A percentile compares a stretch with the other conserved stretches of the same genome.
phyloP scores from a whole-genome alignment of 2,888 invertebrate genomes.

The Girardia tigrina region DNA sequence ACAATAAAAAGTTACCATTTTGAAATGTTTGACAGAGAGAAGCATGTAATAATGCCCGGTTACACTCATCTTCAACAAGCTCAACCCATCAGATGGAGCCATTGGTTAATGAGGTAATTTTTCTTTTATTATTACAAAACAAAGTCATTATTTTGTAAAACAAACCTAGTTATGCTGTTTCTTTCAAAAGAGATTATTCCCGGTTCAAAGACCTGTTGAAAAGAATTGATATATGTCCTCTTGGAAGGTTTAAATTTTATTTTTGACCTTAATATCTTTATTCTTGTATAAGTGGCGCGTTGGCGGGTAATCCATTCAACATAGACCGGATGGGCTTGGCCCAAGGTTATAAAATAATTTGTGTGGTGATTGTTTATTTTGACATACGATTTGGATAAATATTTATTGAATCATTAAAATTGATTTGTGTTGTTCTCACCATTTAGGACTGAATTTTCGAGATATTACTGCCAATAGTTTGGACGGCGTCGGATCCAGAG shows the following conservation, averaged over 20 bases:
- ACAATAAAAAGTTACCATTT: too few species aligned
- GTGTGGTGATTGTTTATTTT: not conserved
- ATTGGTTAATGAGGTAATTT: constrained; percentile 62
- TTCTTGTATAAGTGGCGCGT: constrained; percentile 70
- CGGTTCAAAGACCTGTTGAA: constrained; percentile 55
- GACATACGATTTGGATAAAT: not conserved
- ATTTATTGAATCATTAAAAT: not conserved
- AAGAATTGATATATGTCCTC: constrained; percentile 59
- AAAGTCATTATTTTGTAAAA: constrained; percentile 27
- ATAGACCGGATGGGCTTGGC: constrained; percentile 62
- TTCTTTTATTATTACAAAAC: too few species aligned
- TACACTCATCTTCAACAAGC: constrained; percentile 74
- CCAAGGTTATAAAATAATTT: constrained; percentile 42
- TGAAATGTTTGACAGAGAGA: too few species aligned
- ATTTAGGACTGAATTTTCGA: constrained; percentile 57
- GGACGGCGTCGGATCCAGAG: constrained; percentile 67
- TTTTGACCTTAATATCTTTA: not conserved
- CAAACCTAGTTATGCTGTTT: constrained; percentile 59
- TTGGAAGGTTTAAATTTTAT: constrained; percentile 60
- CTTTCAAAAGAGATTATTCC: constrained; percentile 58
- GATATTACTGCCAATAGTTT: constrained; percentile 63
- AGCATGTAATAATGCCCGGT: constrained; percentile 64
- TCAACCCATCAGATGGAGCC: constrained; percentile 69
- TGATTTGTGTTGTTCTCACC: not conserved
- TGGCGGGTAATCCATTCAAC: constrained; percentile 67